A percentile compares a stretch with the other conserved stretches of the same genome.
Evolutionary conservation across 2,113 vertebrate genomes (phyloP).

Genomic region (Vulpes vulpes): DNA sequence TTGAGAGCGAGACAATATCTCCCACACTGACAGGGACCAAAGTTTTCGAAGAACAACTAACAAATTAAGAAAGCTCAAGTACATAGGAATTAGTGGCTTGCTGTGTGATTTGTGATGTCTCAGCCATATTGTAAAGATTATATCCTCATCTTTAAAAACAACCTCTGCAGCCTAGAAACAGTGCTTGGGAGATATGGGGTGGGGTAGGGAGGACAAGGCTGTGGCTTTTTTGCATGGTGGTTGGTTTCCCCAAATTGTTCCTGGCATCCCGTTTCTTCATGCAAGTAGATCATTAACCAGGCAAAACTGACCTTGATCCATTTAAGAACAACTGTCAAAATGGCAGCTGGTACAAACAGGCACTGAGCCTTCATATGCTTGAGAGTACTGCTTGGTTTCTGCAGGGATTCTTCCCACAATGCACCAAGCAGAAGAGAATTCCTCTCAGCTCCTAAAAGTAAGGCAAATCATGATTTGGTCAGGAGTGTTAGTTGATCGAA

Average conservation of each 20-base stretch:
- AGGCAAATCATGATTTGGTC: constrained; percentile 14
- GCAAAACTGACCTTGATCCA: constrained; percentile 69
- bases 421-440: background rate
- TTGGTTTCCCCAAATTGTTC: background rate
- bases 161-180: background rate
- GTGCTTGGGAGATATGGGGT: background rate
- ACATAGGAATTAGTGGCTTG: background rate
- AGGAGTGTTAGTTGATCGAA: background rate
- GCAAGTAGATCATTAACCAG: constrained; percentile 65
- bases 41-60: background rate
- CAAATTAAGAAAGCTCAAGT: background rate
- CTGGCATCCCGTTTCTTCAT: constrained; percentile 49
- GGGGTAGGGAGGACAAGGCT: background rate
- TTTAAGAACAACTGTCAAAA: constrained; percentile 59
- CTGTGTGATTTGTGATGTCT: background rate
- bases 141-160: background rate
- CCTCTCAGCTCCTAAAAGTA: constrained; percentile 21
- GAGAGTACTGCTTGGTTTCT: background rate
- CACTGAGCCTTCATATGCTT: background rate
- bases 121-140: background rate
- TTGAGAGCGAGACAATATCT: background rate
- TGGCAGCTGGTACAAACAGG: constrained; percentile 27
- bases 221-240: background rate
- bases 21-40: background rate
- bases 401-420: background rate